A percentile compares a stretch with the other conserved stretches of the same genome.
phyloP scores from a whole-genome alignment of 2,888 invertebrate genomes.

The Eulithis testata region DNA sequence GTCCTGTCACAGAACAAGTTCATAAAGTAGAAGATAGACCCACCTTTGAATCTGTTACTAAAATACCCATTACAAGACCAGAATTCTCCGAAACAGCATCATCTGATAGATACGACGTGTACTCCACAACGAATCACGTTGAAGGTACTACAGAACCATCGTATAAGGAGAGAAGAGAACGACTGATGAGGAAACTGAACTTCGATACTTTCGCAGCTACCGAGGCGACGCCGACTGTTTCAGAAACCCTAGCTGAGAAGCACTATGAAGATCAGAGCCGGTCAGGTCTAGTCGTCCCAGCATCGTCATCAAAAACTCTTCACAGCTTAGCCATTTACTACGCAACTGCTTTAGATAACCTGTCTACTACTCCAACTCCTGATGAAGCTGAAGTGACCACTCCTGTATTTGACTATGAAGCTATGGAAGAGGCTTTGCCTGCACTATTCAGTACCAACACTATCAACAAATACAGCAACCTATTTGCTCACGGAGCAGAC shows the following conservation, averaged over 20 bases:
- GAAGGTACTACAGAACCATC: constrained; percentile 66
- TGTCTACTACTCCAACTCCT: constrained; percentile 71
- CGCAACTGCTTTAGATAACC: constrained; percentile 87
- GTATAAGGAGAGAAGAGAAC: constrained; percentile 88
- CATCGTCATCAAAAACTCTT: constrained; percentile 90
- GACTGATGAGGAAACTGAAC: constrained; percentile 88
- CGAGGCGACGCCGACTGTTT: constrained; percentile 59
- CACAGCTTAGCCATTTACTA: constrained; percentile 92
- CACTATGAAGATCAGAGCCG: constrained; percentile 78
- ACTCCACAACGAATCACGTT: constrained; percentile 54
- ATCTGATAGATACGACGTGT: constrained; percentile 60
- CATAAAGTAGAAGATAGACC: constrained; percentile 54
- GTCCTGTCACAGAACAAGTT: constrained; percentile 56
- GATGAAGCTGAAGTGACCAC: constrained; percentile 68
- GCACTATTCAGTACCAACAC: constrained; percentile 88
- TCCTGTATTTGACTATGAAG: constrained; percentile 63
- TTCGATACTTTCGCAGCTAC: constrained; percentile 78
- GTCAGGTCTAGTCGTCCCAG: constrained; percentile 88
- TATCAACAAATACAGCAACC: constrained; percentile 85
- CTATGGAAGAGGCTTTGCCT: constrained; percentile 81
- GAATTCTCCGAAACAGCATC: constrained; percentile 59
- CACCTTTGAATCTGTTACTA: constrained; percentile 72
- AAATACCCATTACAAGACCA: constrained; percentile 68
- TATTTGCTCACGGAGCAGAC: constrained; percentile 68
- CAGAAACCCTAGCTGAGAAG: constrained; percentile 72